Conservation (phyloP, 2,113 vertebrate genomes). For the Apodemus sylvaticus region DNA sequence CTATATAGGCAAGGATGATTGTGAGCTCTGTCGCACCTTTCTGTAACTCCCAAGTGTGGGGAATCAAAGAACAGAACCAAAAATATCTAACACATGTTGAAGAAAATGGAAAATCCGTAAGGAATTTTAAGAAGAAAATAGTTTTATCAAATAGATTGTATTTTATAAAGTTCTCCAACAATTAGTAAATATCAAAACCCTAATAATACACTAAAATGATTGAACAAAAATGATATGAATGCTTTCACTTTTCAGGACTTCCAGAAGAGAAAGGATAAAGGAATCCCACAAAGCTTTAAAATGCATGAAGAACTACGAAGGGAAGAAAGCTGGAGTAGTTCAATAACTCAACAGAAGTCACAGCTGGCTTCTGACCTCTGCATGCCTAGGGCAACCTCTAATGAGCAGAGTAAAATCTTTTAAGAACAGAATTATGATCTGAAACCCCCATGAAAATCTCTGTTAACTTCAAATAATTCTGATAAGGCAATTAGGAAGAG, state of each 20-base stretch:
- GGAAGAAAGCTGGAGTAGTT: neutral
- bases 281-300: neutral
- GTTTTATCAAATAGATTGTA: neutral
- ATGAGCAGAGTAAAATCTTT: neutral
- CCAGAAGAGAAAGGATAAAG: neutral
- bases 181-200: neutral
- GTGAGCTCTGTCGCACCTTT: too few relatives aligned
- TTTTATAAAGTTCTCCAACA: too few relatives aligned
- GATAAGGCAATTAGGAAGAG: neutral
- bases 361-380: neutral
- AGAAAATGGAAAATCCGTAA: neutral
- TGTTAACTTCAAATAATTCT: neutral
- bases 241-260: neutral
- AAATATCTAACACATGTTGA: neutral
- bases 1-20: too few relatives aligned
- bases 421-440: neutral
- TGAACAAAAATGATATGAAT: neutral
- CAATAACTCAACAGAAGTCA: neutral
- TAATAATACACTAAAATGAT: neutral
- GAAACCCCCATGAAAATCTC: neutral
- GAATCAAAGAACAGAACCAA: neutral
- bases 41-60: too few relatives aligned
- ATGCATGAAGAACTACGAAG: neutral
- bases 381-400: neutral
- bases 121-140: neutral